phyloP scores from a whole-genome alignment of 2,113 vertebrate species.

The Aspiorhynchus laticeps region DNA sequence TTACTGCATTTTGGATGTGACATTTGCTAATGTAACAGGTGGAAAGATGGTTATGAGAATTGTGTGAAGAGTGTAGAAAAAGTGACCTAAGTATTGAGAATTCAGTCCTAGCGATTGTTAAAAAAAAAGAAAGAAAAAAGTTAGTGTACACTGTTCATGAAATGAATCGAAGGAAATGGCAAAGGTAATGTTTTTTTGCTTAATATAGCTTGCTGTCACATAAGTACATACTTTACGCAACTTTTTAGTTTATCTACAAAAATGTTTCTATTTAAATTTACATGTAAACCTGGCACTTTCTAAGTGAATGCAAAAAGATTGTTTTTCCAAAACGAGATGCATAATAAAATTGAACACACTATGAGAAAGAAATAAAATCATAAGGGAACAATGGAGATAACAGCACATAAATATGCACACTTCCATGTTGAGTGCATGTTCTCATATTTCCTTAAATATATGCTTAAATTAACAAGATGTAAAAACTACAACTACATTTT shows the following conservation, averaged over 20 bases:
- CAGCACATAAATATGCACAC: not conserved
- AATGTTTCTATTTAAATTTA: constrained; percentile 42
- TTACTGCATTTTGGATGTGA: not conserved
- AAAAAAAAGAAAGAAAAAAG: not conserved
- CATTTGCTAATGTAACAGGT: no score
- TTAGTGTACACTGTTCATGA: not conserved
- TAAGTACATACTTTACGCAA: constrained; percentile 58
- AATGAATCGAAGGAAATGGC: constrained; percentile 30
- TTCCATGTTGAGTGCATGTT: not conserved
- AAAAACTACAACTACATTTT: not conserved
- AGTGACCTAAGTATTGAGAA: not conserved
- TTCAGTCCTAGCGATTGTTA: not conserved
- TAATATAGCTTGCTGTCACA: constrained; percentile 55
- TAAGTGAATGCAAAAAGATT: constrained; percentile 48
- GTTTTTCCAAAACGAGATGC: not conserved
- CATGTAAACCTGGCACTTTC: constrained; percentile 57
- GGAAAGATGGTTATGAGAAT: no score
- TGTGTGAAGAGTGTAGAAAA: not conserved
- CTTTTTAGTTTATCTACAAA: constrained; percentile 44
- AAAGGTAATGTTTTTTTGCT: constrained; percentile 56
- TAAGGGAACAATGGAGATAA: not conserved
- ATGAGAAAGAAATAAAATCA: not conserved
- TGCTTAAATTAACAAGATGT: not conserved
- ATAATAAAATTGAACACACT: not conserved
- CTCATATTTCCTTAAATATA: not conserved